These are phyloP conservation scores for Hymenopus coronatus DNA, from an alignment of 2,888 invertebrate genomes.

Conservation along the genomic window DNA sequence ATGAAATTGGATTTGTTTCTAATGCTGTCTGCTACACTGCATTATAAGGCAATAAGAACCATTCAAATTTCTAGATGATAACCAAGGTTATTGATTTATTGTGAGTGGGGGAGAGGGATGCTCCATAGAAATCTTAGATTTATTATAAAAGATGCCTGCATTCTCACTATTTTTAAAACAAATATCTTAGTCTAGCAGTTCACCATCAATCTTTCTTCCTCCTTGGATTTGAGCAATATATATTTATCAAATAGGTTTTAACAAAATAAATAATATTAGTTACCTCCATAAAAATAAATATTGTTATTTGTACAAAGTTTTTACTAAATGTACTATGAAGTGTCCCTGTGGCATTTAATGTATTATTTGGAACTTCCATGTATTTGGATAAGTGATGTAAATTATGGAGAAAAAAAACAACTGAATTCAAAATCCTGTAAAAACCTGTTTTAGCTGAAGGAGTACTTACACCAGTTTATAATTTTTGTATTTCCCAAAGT, in stretches of 20 bases:
- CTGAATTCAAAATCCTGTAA: no score
- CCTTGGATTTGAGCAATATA: neutral
- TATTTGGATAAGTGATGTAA: neutral
- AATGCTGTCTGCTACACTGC: no score
- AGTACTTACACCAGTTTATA: no score
- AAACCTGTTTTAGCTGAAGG: no score
- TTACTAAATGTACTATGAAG: neutral
- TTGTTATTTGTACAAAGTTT: neutral
- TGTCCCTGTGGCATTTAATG: neutral
- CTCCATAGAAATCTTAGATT: no score
- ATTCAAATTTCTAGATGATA: no score
- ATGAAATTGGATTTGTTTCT: no score
- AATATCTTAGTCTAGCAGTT: neutral
- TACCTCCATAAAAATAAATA: neutral
- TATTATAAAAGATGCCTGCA: no score
- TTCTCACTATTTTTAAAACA: neutral
- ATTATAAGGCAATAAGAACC: no score
- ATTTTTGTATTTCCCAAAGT: no score
- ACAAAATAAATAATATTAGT: neutral
- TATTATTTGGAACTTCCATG: neutral
- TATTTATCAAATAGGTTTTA: neutral
- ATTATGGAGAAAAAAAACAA: neutral
- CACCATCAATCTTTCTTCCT: neutral
- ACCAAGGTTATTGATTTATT: no score
- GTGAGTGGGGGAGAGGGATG: no score